Evolutionary conservation across 2,888 invertebrate genomes (phyloP), one percentile per base, ranked within the genome.

Genomic region (Drosophila imparisetae): DNA sequence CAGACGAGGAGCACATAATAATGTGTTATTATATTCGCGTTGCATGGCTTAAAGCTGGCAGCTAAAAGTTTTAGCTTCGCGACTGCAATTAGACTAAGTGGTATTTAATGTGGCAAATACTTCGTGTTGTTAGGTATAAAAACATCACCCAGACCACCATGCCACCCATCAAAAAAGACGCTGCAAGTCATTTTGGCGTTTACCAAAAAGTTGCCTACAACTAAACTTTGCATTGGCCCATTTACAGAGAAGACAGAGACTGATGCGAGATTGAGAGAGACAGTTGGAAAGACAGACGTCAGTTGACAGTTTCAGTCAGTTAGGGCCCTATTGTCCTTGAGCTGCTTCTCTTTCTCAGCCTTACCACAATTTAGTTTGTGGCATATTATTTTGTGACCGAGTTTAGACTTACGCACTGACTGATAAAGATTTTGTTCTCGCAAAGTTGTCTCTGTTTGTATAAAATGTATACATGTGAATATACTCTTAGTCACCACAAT

Each of bases 31-130:
- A 66, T 66, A 77, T 50, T 80, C 61, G 54, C 60, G 52, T 63
- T 80, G 78, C 78, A 77, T 54, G 81, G 45, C 64, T 78, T 66
- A 66, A 67, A 71, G 78, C 72, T 60, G 69, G 40, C 58, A 76
- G 67, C 49, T 30, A n/a, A 49, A 70, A 62, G 54, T 72, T 80
- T 29, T 54, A 36, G 57, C 72, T 64, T 52, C 38, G 63, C 66
- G 34, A 67, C 63, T 87, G 79, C 90, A 86, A 86, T 86, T 86
- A 90, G 72, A 58, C 77, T 83, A 90, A 86, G 90, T 88, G 86
- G 79, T 81, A 80, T 80, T 86, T 86, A 86, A 90, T 79, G 80
- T 80, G 83, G 81, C 86, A 77, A 36, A 72, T 75, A 82, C 60
- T 64, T 42, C 21, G 27, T 42, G 40, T 45, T 57, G 55, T 55